Conservation (phyloP, 2,113 vertebrate species). For the Leucopternis melanops region DNA sequence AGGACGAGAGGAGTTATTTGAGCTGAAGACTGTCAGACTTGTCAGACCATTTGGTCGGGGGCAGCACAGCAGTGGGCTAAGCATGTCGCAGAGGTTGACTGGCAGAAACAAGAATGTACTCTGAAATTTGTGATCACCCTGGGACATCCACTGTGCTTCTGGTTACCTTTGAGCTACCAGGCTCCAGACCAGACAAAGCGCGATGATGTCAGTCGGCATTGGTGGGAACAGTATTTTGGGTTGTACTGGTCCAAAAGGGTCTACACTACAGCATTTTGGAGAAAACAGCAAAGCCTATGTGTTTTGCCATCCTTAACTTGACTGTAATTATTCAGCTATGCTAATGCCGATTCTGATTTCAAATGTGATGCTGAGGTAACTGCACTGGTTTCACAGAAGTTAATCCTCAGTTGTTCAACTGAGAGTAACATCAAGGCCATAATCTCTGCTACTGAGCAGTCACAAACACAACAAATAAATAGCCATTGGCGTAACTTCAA, state of each 20-base stretch:
- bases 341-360: background rate
- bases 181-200: background rate
- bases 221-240: background rate
- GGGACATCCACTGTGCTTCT: background rate
- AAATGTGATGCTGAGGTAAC: background rate
- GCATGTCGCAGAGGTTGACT: rapidly evolving
- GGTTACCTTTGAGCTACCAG: background rate
- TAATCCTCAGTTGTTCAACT: background rate
- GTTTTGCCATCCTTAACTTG: background rate
- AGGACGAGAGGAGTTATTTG: background rate
- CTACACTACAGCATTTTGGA: background rate
- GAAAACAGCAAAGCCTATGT: background rate
- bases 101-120: background rate
- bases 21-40: background rate
- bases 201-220: background rate
- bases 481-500: background rate
- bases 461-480: background rate
- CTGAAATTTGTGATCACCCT: background rate
- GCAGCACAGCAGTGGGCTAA: background rate
- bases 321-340: background rate
- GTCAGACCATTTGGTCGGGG: background rate
- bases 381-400: background rate
- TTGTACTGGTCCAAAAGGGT: background rate
- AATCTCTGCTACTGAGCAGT: background rate
- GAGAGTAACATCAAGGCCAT: background rate